Percentiles rank a stretch among this genome's conserved stretches.
These are phyloP conservation scores for Apodemus sylvaticus DNA, from an alignment of 2,113 vertebrate genomes.

Conservation along the genomic window DNA sequence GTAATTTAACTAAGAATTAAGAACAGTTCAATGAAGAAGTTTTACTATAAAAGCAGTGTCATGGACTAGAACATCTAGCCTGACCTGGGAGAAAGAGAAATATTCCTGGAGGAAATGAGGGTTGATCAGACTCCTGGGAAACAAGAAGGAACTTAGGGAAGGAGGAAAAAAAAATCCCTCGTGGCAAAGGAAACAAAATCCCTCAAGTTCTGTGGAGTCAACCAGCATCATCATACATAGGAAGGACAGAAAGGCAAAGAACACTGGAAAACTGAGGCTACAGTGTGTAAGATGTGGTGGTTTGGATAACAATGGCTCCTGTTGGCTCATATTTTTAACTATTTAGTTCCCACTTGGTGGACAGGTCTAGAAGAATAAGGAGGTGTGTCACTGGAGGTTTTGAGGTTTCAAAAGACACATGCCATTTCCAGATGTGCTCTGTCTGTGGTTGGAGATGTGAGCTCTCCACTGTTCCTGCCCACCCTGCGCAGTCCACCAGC, in stretches of 20 bases:
- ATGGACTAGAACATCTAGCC: neutral
- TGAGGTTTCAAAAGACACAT: neutral
- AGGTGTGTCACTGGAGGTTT: neutral
- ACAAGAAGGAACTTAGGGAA: neutral
- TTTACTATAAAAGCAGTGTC: neutral
- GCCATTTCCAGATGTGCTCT: neutral
- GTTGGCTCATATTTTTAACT: neutral
- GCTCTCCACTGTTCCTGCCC: neutral
- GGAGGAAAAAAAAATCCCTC: neutral
- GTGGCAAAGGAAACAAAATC: neutral
- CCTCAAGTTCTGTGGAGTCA: neutral
- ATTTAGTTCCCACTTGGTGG: neutral
- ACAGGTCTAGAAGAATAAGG: neutral
- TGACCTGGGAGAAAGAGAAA: neutral
- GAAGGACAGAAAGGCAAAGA: neutral
- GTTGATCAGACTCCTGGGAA: neutral
- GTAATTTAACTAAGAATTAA: neutral
- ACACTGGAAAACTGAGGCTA: fast-evolving
- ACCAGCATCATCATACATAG: fast-evolving
- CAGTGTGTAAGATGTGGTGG: neutral
- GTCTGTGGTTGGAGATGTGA: neutral
- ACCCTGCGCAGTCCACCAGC: neutral
- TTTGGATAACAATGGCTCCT: neutral
- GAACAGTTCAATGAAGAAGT: neutral
- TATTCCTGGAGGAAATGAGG: neutral